Conservation (phyloP, 1,140 invertebrate species). For the Drosophila parabipectinata region DNA sequence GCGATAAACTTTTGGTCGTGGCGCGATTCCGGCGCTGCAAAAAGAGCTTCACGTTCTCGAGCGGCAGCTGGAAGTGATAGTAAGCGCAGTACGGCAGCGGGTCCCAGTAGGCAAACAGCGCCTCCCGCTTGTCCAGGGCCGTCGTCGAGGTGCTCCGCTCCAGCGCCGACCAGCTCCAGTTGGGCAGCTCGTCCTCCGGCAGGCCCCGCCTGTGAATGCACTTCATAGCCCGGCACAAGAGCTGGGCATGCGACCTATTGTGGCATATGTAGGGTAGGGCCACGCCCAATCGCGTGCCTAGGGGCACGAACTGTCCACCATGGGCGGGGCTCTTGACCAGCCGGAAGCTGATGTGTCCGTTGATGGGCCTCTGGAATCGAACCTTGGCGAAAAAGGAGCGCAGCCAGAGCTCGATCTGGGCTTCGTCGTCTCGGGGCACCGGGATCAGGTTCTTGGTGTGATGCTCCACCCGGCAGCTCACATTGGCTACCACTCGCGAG, state of each 20-base stretch:
- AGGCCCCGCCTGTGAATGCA: slow-evolving; percentile 79
- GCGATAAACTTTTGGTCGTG: slow-evolving; percentile 78
- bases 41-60: slow-evolving; percentile 85
- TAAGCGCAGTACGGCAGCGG: slow-evolving; percentile 92
- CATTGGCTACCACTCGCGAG: slow-evolving; percentile 89
- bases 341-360: slow-evolving; percentile 90
- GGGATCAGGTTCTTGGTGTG: slow-evolving; percentile 87
- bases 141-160: slow-evolving; percentile 69
- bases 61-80: slow-evolving; percentile 91
- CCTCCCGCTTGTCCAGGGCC: slow-evolving; percentile 89
- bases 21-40: slow-evolving; percentile 76
- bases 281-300: slow-evolving; percentile 90
- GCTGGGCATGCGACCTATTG: slow-evolving; percentile 87
- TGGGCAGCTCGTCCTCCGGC: slow-evolving; percentile 84
- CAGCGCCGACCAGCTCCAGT: slow-evolving; percentile 71
- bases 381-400: slow-evolving; percentile 88
- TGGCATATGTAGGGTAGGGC: slow-evolving; percentile 91
- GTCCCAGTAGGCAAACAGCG: slow-evolving; percentile 92
- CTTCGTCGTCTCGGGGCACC: slow-evolving; percentile 85
- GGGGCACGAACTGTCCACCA: slow-evolving; percentile 85
- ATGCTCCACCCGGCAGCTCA: slow-evolving; percentile 89
- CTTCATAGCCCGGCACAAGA: slow-evolving; percentile 86
- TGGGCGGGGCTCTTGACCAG: slow-evolving; percentile 85
- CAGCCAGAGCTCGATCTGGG: slow-evolving; percentile 89
- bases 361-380: slow-evolving; percentile 87